Percentiles rank a stretch among this genome's conserved stretches.
phyloP scores from a whole-genome alignment of 2,113 vertebrate species.

The Hystrix brachyura region DNA sequence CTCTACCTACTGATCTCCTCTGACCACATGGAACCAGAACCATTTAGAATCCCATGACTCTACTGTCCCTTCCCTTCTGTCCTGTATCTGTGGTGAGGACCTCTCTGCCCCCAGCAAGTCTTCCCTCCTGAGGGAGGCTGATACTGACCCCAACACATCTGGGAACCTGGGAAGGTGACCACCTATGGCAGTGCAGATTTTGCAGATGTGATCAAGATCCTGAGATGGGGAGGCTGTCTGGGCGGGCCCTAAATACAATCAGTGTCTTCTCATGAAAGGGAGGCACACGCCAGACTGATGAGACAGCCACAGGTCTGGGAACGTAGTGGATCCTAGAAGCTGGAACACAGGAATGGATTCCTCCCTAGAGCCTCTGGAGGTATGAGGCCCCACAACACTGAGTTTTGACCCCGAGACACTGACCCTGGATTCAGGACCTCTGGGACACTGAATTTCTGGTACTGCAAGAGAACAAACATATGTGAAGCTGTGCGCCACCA shows the following conservation, averaged over 20 bases:
- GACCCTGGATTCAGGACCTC: not conserved
- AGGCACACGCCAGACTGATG: not conserved
- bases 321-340: fast-evolving
- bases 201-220: not conserved
- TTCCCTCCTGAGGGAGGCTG: not conserved
- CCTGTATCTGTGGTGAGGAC: not conserved
- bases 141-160: not conserved
- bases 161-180: too few relatives aligned
- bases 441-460: not conserved
- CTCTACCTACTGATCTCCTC: not conserved
- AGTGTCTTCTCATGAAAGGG: not conserved
- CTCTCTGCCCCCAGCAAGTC: fast-evolving
- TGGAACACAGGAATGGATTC: not conserved
- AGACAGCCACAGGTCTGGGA: not conserved
- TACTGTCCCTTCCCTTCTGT: not conserved
- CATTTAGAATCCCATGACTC: not conserved
- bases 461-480: too few relatives aligned
- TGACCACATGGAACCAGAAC: not conserved
- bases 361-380: not conserved
- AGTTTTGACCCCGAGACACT: not conserved
- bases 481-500: not conserved
- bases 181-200: not conserved
- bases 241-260: not conserved
- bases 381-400: fast-evolving
- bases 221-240: too few relatives aligned